Conservation (phyloP, 1,140 invertebrate species). For the Dinoponera quadriceps region DNA sequence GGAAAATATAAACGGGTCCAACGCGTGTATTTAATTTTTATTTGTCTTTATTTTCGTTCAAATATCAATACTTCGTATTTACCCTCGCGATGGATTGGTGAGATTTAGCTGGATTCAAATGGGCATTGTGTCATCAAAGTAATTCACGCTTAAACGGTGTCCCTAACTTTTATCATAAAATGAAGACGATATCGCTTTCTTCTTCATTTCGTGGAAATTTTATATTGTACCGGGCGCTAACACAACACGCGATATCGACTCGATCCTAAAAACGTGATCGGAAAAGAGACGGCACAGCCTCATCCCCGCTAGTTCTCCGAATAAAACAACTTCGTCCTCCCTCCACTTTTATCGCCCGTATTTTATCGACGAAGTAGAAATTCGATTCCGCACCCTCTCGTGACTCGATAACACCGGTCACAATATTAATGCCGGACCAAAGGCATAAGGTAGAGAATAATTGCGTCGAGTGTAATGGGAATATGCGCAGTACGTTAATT, state of each 20-base stretch:
- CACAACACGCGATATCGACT: background rate
- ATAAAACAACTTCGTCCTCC: constrained; percentile 5
- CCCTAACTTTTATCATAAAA: too few species aligned
- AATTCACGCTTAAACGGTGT: too few species aligned
- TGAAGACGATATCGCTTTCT: too few species aligned
- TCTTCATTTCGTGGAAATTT: too few species aligned
- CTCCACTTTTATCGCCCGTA: constrained; percentile 26
- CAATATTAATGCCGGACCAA: constrained; percentile 28
- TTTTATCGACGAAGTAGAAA: constrained; percentile 55
- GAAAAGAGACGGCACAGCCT: constrained; percentile 13
- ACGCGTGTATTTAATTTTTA: background rate
- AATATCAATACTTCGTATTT: background rate
- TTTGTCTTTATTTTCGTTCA: background rate
- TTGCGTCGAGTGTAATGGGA: background rate
- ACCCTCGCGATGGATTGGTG: too few species aligned
- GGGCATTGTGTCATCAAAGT: too few species aligned
- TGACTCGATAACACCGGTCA: constrained; percentile 10
- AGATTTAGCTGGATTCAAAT: too few species aligned
- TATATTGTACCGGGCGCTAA: too few species aligned
- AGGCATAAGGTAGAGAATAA: background rate
- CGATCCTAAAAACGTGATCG: background rate
- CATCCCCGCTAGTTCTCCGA: background rate
- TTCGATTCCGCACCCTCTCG: constrained; percentile 49
- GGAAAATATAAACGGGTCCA: too few species aligned
- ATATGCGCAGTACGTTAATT: background rate